These are phyloP conservation scores for Accipiter cooperii DNA, from an alignment of 2,113 vertebrate genomes.

Conservation along the genomic window DNA sequence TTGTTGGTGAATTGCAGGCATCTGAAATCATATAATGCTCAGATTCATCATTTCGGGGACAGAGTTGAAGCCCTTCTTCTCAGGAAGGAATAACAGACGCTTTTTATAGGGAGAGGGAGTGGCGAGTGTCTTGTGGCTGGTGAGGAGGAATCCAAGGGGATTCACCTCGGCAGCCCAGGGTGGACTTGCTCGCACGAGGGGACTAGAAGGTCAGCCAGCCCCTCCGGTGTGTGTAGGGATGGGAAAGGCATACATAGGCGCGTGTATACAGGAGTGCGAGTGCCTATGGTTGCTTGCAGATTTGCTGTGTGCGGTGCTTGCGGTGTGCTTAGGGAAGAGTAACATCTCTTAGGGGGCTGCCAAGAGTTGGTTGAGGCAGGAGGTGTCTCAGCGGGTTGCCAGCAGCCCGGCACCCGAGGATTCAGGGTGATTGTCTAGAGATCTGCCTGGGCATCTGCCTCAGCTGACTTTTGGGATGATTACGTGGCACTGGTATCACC, in stretches of 20 bases:
- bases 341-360: background rate
- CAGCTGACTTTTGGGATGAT: background rate
- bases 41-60: constrained; percentile 35
- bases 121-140: background rate
- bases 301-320: background rate
- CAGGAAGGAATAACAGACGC: background rate
- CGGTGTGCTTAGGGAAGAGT: background rate
- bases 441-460: background rate
- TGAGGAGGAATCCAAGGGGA: background rate
- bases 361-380: background rate
- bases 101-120: background rate
- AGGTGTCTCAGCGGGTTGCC: background rate
- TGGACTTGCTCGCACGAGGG: background rate
- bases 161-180: background rate
- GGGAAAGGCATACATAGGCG: background rate
- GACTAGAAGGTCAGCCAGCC: background rate
- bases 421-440: background rate
- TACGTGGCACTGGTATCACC: background rate
- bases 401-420: background rate
- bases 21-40: constrained; percentile 52
- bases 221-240: background rate
- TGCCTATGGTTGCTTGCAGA: background rate
- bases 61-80: constrained; percentile 14
- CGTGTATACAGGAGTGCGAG: accelerated
- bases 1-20: constrained; percentile 63